Conservation (phyloP, 2,888 invertebrate species). For the Formica aserva region DNA sequence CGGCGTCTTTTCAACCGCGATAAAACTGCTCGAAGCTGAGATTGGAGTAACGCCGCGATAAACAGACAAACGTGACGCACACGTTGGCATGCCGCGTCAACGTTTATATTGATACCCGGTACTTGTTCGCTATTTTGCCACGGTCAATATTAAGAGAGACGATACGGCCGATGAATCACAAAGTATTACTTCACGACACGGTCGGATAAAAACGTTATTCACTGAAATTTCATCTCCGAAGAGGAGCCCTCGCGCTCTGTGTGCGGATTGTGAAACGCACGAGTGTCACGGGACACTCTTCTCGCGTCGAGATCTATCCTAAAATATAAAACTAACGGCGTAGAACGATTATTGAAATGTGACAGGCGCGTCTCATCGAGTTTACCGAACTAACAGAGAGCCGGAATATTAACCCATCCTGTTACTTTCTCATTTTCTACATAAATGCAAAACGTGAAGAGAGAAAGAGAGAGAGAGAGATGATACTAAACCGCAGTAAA, state of each 20-base stretch:
- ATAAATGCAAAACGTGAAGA: constrained; percentile 42
- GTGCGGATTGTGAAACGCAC: neutral
- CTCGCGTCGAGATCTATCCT: neutral
- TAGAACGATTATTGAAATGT: constrained; percentile 19
- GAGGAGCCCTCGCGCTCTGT: neutral
- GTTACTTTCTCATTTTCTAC: constrained; percentile 41
- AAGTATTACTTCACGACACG: constrained; percentile 23
- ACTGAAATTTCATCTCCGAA: constrained; percentile 17
- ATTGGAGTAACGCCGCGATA: neutral
- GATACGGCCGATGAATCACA: neutral
- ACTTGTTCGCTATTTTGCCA: constrained; percentile 31
- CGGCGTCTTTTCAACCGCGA: neutral
- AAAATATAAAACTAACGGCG: constrained; percentile 17
- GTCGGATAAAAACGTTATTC: constrained; percentile 18
- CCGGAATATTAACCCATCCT: neutral
- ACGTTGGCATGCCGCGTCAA: neutral
- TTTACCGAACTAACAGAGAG: constrained; percentile 12
- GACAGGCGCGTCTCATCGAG: constrained; percentile 29
- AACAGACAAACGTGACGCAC: constrained; percentile 1
- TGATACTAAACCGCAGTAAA: constrained; percentile 22
- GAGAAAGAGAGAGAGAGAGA: too few species aligned
- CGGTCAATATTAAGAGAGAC: constrained; percentile 37
- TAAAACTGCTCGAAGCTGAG: neutral
- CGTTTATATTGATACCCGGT: constrained; percentile 26
- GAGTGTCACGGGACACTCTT: constrained; percentile 4